Base-by-base conservation (phyloP, 2,888 invertebrate genomes). In the Rhagonycha fulva region DNA sequence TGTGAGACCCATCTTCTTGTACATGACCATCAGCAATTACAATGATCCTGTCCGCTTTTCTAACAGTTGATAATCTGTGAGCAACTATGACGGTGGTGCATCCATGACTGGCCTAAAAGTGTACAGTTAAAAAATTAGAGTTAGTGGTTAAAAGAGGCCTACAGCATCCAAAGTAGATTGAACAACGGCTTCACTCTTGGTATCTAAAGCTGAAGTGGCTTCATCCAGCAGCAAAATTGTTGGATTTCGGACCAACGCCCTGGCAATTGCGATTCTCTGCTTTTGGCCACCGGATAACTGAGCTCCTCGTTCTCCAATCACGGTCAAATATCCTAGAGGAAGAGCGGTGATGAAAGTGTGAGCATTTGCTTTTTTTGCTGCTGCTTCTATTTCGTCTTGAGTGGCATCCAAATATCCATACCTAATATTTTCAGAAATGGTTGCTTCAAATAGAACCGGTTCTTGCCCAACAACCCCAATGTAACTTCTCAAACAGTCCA, bases 381-480 rank as follows among this genome's bases (percentile, higher is more conserved):
- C 94, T 0, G 87, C 87, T 82, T 93, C 91, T 68, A 95, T 92
- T 26, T 95, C 93, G 61, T 90, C 90, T 78, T 90, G 88, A 0
- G 92, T 90, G 1, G 94, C 93, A 68, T 90, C 88, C 78, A 90
- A 90, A 12, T 92, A 89, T 0, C 97, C 97, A 83, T 95, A 86
- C 77, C 88, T 81, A 63, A 98, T 97, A 87, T 98, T 98, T 85
- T 97, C 96, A 9, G 91, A 90, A 61, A 98, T 94, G 0, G 94
- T 94, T 28, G 94, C 93, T 79, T 94, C 94, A 86, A 98, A 98
- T 11, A 98, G 89, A 4, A 96, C 92, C 0, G 95, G 97, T 85
- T 98, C 97, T 88, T 98, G 98, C 0, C 96, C 95, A 1, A 98
- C 97, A 9, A 97, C 92, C 0, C 96, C 97, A 75, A 98, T 94